Conservation (phyloP, 2,888 invertebrate species). For the Sympetrum striolatum region DNA sequence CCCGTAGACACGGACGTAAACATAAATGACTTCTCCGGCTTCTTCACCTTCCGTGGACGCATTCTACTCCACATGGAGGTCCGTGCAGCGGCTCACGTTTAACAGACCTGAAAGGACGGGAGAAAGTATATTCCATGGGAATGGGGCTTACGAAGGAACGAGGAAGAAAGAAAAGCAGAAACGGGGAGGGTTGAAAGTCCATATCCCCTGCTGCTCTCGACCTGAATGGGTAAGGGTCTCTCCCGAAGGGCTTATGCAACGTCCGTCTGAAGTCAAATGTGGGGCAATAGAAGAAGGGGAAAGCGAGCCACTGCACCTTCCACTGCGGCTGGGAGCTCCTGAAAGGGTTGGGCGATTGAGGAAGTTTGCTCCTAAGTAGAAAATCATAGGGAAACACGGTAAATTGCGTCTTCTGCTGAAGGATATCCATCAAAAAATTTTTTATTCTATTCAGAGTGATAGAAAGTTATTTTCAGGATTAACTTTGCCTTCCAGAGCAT, state of each 20-base stretch:
- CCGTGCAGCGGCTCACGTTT: background rate
- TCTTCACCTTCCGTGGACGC: background rate
- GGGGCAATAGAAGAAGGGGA: background rate
- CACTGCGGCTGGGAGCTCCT: background rate
- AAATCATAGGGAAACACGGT: background rate
- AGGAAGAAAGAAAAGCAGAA: background rate
- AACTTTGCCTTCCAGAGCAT: no score
- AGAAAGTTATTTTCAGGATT: no score
- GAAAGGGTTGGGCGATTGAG: background rate
- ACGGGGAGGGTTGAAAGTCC: background rate
- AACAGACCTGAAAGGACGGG: background rate
- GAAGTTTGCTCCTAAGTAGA: no score
- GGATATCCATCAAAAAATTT: background rate
- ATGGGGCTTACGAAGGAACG: background rate
- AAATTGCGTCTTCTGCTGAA: background rate
- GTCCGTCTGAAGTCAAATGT: background rate
- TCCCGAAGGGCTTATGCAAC: background rate
- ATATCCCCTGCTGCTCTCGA: background rate
- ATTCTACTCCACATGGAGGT: background rate
- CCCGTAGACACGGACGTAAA: no score
- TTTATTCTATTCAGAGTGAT: background rate
- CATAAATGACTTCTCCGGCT: background rate
- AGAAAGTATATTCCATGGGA: background rate
- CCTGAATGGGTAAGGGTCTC: background rate
- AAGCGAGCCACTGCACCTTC: background rate